These are phyloP conservation scores for Catocala fraxini DNA, from an alignment of 2,888 invertebrate genomes.

Conservation along the genomic window DNA sequence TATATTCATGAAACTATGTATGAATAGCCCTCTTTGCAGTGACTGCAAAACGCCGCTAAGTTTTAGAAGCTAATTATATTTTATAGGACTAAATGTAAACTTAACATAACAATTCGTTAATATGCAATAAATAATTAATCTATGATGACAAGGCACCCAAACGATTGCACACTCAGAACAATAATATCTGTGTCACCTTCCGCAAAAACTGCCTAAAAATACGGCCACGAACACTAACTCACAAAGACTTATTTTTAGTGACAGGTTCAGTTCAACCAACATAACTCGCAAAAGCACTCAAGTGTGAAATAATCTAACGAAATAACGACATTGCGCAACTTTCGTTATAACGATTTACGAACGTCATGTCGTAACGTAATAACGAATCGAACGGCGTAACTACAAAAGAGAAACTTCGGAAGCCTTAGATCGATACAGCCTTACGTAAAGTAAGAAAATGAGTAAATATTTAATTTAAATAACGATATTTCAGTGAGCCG, in stretches of 20 bases:
- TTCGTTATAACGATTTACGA: slow-evolving; percentile 62
- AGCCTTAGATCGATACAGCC: slow-evolving; percentile 43
- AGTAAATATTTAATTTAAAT: slow-evolving; percentile 32
- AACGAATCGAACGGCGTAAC: slow-evolving; percentile 59
- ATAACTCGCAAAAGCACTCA: slow-evolving; percentile 57
- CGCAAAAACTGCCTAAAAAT: slow-evolving; percentile 30
- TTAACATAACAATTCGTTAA: no score
- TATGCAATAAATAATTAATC: no score
- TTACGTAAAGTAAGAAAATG: slow-evolving; percentile 47
- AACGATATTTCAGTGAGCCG: slow-evolving; percentile 19
- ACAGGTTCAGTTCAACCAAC: slow-evolving; percentile 18
- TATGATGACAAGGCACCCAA: no score
- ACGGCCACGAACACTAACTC: slow-evolving; percentile 18
- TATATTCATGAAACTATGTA: no score
- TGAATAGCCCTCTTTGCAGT: no score
- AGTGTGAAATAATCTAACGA: slow-evolving; percentile 77
- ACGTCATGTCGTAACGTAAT: slow-evolving; percentile 55
- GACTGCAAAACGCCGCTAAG: no score
- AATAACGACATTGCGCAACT: slow-evolving; percentile 65
- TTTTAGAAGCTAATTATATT: no score
- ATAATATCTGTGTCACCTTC: slow-evolving; percentile 16
- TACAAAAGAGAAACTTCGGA: slow-evolving; percentile 60
- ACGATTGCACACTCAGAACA: no score
- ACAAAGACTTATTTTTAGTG: slow-evolving; percentile 33
- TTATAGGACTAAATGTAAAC: no score